Percentiles rank a stretch among this genome's conserved stretches.
phyloP scores from a whole-genome alignment of 2,797 vertebrate genomes.

The Alosa sapidissima region DNA sequence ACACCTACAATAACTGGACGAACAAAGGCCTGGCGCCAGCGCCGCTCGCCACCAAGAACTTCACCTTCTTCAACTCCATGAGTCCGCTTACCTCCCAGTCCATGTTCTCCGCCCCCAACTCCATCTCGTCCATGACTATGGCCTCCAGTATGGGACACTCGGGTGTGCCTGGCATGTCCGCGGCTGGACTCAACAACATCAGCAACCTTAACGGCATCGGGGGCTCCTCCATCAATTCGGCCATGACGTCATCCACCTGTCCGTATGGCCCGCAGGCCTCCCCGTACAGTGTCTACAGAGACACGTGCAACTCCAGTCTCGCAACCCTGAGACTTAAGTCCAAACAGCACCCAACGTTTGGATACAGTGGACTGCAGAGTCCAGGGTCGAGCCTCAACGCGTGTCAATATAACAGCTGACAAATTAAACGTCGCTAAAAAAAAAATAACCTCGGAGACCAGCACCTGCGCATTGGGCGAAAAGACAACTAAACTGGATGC shows the following conservation, averaged over 20 bases:
- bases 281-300: slow-evolving; percentile 96
- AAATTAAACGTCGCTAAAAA: slow-evolving; percentile 43
- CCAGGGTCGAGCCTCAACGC: slow-evolving; percentile 92
- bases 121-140: slow-evolving; percentile 98
- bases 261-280: slow-evolving; percentile 92
- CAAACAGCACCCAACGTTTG: slow-evolving; percentile 95
- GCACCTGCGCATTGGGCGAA: slow-evolving; percentile 54
- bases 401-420: slow-evolving; percentile 99
- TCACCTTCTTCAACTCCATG: slow-evolving; percentile 99
- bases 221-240: slow-evolving; percentile 89
- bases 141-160: slow-evolving; percentile 92
- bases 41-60: slow-evolving; percentile 94
- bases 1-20: slow-evolving; percentile 99
- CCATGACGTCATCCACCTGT: slow-evolving; percentile 92
- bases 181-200: slow-evolving; percentile 93
- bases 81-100: slow-evolving; percentile 94
- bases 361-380: slow-evolving; percentile 92
- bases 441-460: slow-evolving; percentile 32
- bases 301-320: slow-evolving; percentile 97
- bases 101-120: slow-evolving; percentile 95
- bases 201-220: slow-evolving; percentile 92
- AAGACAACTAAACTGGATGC: slow-evolving; percentile 81
- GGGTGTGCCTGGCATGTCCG: slow-evolving; percentile 88
- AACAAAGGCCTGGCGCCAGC: slow-evolving; percentile 92
- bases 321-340: slow-evolving; percentile 97